Base-by-base conservation (phyloP, 2,888 invertebrate species). In the Drosophila vallismaia region DNA sequence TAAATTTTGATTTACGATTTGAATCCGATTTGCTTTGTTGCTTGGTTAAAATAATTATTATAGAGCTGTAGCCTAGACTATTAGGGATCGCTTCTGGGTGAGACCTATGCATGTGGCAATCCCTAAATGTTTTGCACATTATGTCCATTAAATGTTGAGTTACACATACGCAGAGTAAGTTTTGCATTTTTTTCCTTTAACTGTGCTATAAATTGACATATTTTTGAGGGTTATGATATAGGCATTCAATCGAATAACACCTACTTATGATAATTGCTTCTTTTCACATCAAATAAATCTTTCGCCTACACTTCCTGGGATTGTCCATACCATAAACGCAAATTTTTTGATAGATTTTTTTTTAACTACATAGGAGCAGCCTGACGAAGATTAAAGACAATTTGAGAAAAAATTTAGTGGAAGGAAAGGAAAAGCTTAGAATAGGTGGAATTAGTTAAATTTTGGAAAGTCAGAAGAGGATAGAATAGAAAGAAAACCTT, bases 291-390 rank as follows among this genome's bases (percentile, higher is more conserved):
- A 66, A 79, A 83, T 74, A 75, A 73, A 80, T 74, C 56, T 68
- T 59, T 42, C 67, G 46, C 45, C 66, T 74, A 71, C 57, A 74
- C 77, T 74, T 80, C 73, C 80, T 75, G 76, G 84, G 84, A 85
- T 85, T 85, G 84, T 85, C 84, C 84, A 86, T 85, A 82, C 78
- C 80, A 75, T 86, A 82, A 86, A 85, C 84, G 84, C 84, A 85
- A 85, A 79, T 85, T 85, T 53, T 86, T 85, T 74, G 77, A 78
- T 84, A 73, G 72, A 71, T 73, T 76, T 64, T 33, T 33, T 58
- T 33, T 55, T 69, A 55, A 48, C 70, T 79, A 53, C 50, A 74
- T 62, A 49, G 14, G 42, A 63, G 54, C 54, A 54, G 33, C 14
- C 45, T 26, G n/a, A 45, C 10, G 10, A 26, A 40, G 24, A 26